Evolutionary conservation across 2,888 invertebrate genomes (phyloP), one percentile per base, ranked within the genome.

Genomic region (Pediacus dermestoides): DNA sequence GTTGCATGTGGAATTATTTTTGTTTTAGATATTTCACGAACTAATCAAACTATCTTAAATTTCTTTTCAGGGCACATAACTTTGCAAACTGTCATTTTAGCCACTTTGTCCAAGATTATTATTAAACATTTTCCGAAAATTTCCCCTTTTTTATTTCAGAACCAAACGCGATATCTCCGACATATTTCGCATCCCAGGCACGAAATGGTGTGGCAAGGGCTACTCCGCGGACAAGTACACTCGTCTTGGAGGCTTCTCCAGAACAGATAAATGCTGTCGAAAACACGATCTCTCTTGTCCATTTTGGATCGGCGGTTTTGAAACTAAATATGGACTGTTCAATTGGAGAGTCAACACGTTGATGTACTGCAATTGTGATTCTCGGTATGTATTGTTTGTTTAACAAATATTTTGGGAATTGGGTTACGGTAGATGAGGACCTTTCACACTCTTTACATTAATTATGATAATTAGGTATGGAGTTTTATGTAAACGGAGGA

Each of bases 191-290:
- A 82, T 89, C 30, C 92, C 92, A 1, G 92, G 92, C 30, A 93
- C 93, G 1, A 86, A 88, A 64, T 94, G 93, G 93, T 94, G 94
- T 68, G 94, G 94, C 13, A 85, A 85, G 55, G 93, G 93, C 1
- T 84, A 82, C 61, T 79, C 82, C 1, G 91, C 92, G 3, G 76
- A 80, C 25, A 80, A 82, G 49, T 88, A 87, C 66, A 85, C 85
- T 36, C 83, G 89, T 54, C 76, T 93, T 27, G 93, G 92, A 4
- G 85, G 86, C 25, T 86, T 90, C 64, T 80, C 85, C 18, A 76
- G 78, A 43, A 88, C 90, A 10, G 94, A 94, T 46, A 82, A 81
- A 58, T 94, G 94, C 68, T 94, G 94, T 66, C 74, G 93, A 18
- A 80, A 81, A 52, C 94, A 94, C 70, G 94, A 94, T 66, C 73